Conservation (phyloP, 2,113 vertebrate genomes). For the Equus przewalskii region DNA sequence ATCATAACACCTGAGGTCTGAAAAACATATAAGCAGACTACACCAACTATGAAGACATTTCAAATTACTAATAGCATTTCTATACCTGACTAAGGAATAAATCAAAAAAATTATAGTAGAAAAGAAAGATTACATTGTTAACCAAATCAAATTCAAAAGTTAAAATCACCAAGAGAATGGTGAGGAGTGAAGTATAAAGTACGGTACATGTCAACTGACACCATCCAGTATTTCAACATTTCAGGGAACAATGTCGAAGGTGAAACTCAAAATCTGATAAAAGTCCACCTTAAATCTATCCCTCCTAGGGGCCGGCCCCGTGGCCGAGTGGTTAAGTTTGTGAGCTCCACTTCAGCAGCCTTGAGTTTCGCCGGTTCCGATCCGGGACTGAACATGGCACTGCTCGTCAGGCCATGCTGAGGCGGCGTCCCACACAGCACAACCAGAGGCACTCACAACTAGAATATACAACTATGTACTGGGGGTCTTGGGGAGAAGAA, state of each 20-base stretch:
- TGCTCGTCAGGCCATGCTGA: too few species aligned
- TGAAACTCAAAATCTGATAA: background rate
- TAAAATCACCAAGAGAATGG: constrained; percentile 1
- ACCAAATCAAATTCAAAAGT: constrained; percentile 44
- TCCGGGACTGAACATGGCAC: too few species aligned
- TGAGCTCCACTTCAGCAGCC: too few species aligned
- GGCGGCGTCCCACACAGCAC: too few species aligned
- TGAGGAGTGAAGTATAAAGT: background rate
- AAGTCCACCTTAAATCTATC: background rate
- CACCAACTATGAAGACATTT: background rate
- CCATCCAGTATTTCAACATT: background rate
- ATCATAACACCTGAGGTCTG: background rate
- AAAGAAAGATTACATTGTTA: constrained; percentile 42
- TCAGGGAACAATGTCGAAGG: background rate
- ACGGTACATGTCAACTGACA: background rate
- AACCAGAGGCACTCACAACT: too few species aligned
- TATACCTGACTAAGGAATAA: background rate
- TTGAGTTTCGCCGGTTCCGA: too few species aligned
- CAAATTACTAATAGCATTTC: constrained; percentile 31
- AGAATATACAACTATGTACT: too few species aligned
- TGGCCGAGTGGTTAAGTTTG: too few species aligned
- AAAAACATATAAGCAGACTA: background rate
- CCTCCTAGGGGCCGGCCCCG: background rate
- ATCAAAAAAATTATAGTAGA: background rate
- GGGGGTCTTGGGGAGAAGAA: too few species aligned